Percentiles rank a stretch among this genome's conserved stretches.
Conservation (phyloP, 2,888 invertebrate species). For the Leptopilina drosophilae region DNA sequence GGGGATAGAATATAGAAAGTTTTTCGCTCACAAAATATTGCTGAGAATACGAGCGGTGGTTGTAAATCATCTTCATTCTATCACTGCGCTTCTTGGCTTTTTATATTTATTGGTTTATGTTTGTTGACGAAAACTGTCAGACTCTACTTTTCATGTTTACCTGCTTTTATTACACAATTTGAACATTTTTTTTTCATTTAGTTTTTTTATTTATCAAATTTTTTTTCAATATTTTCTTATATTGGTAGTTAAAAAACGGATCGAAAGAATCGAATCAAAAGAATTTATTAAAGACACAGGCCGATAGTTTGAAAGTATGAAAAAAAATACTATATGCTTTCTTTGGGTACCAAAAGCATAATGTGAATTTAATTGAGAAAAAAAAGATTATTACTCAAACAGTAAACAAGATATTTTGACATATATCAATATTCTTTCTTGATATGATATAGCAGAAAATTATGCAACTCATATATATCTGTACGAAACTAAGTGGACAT, state of each 20-base stretch:
- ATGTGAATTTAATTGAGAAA: background rate
- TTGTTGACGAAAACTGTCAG: slow-evolving; percentile 35
- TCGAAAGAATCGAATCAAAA: no score
- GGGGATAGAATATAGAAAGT: slow-evolving; percentile 36
- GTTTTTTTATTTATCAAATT: no score
- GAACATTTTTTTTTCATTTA: no score
- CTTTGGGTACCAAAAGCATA: no score
- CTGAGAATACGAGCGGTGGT: background rate
- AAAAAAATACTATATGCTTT: no score
- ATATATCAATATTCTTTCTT: background rate
- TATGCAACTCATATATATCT: background rate
- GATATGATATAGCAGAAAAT: background rate
- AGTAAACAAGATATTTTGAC: slow-evolving; percentile 15
- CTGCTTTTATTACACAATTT: background rate
- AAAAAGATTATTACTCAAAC: background rate
- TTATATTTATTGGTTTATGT: slow-evolving; percentile 39
- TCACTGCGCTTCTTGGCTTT: background rate
- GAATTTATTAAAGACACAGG: no score
- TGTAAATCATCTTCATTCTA: slow-evolving; percentile 37
- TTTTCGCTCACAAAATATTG: background rate
- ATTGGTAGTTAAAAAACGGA: no score
- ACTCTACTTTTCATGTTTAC: background rate
- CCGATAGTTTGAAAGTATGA: no score
- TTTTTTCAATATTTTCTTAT: no score
- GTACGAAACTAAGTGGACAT: background rate